Evolutionary conservation across 2,113 vertebrate genomes (phyloP).

Genomic region (Tragelaphus strepsiceros): DNA sequence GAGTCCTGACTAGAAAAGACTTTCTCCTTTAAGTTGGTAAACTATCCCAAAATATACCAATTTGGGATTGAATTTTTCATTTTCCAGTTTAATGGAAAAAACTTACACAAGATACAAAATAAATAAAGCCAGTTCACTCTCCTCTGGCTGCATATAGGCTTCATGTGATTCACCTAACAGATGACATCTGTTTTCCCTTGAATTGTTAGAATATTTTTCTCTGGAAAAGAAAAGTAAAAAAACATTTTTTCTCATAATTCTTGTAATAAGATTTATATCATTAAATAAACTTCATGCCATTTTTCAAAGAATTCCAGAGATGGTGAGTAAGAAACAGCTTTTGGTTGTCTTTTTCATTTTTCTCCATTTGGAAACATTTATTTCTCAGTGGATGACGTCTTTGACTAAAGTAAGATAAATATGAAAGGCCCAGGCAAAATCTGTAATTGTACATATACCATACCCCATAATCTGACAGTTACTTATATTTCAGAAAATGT

Average conservation of each 20-base stretch:
- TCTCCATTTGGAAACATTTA: constrained; percentile 36
- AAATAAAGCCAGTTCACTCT: constrained; percentile 2
- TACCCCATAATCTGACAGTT: background rate
- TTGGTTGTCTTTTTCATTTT: background rate
- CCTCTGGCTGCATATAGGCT: background rate
- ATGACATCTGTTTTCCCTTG: constrained; percentile 47
- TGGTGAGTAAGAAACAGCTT: background rate
- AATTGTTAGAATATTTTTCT: constrained; percentile 38
- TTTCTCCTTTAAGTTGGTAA: background rate
- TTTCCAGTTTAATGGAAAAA: constrained; percentile 43
- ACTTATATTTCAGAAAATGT: constrained; percentile 9
- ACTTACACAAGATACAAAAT: constrained; percentile 16
- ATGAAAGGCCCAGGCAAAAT: constrained; percentile 21
- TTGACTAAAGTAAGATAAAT: constrained; percentile 40
- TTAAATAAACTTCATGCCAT: background rate
- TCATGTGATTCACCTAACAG: constrained; percentile 27
- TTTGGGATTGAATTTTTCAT: background rate
- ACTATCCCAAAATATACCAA: background rate
- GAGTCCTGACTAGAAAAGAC: background rate
- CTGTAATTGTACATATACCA: background rate
- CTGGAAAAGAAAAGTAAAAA: constrained; percentile 34
- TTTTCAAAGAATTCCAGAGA: constrained; percentile 1
- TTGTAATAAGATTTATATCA: constrained; percentile 27
- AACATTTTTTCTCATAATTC: background rate
- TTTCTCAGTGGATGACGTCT: constrained; percentile 18